A percentile compares a stretch with the other conserved stretches of the same genome.
Conservation (phyloP, 2,888 invertebrate genomes). For the Trachelus troglodyta region DNA sequence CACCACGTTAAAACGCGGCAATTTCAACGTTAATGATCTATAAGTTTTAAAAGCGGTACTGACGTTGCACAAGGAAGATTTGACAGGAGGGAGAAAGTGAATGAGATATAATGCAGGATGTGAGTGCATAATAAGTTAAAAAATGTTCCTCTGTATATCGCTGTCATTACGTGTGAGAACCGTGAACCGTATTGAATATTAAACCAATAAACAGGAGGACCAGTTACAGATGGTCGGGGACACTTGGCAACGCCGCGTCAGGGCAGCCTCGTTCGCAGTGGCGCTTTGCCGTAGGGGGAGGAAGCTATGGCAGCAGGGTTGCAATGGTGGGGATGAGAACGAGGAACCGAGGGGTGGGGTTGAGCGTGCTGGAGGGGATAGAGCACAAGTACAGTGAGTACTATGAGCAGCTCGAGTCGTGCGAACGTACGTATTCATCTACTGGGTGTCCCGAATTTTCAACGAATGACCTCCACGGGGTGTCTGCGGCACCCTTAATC, state of each 20-base stretch:
- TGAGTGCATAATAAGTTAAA: background rate
- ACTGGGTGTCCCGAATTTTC: constrained; percentile 26
- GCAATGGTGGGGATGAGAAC: constrained; percentile 15
- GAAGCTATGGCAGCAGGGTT: constrained; percentile 7
- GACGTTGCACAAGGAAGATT: background rate
- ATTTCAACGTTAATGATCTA: background rate
- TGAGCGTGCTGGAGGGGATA: constrained; percentile 13
- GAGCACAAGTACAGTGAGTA: constrained; percentile 26
- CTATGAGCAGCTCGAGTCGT: constrained; percentile 20
- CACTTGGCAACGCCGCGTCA: constrained; percentile 50
- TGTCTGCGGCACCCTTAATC: background rate
- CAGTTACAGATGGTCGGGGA: constrained; percentile 50
- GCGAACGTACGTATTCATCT: constrained; percentile 23
- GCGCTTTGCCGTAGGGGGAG: constrained; percentile 38
- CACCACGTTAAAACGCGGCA: background rate
- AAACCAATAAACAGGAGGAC: constrained; percentile 52
- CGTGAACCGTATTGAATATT: constrained; percentile 52
- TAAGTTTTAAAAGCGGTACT: background rate
- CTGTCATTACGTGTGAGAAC: constrained; percentile 17
- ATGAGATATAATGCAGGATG: background rate
- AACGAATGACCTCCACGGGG: background rate
- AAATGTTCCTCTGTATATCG: background rate
- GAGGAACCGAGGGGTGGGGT: background rate
- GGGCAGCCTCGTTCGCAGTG: constrained; percentile 41
- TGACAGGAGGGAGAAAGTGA: background rate